phyloP scores from a whole-genome alignment of 2,888 invertebrate genomes.

The Nomada ferruginata region DNA sequence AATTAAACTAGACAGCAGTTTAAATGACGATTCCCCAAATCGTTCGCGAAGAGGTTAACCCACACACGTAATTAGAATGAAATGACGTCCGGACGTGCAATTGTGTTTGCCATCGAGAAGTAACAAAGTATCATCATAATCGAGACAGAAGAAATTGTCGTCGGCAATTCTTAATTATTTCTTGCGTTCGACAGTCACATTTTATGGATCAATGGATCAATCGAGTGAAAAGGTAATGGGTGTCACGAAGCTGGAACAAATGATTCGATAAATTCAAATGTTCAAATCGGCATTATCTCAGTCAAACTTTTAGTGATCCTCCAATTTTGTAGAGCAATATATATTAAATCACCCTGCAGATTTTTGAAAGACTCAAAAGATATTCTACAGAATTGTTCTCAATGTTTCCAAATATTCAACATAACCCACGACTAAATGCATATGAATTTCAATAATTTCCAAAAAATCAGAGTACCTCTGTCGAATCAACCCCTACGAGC shows the following conservation, averaged over 20 bases:
- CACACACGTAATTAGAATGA: not conserved
- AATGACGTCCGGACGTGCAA: not conserved
- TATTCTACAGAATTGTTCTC: too few species aligned
- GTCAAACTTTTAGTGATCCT: too few species aligned
- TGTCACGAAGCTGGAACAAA: conserved; percentile 17
- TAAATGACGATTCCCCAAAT: conserved; percentile 34
- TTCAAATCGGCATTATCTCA: too few species aligned
- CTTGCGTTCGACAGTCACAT: not conserved
- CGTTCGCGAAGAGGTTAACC: conserved; percentile 19
- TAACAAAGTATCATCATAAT: not conserved
- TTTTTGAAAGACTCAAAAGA: too few species aligned
- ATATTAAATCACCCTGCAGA: too few species aligned
- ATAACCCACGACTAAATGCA: too few species aligned
- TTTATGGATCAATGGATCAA: conserved; percentile 17
- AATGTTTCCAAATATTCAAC: too few species aligned
- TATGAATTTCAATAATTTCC: too few species aligned
- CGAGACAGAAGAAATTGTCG: not conserved
- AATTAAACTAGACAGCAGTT: conserved; percentile 51
- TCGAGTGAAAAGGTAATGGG: conserved; percentile 14
- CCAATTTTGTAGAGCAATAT: too few species aligned
- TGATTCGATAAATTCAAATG: not conserved
- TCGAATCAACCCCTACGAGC: too few species aligned
- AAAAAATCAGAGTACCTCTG: too few species aligned
- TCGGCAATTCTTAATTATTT: not conserved
- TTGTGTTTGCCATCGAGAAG: not conserved